Base-by-base conservation (phyloP, 2,797 vertebrate species). In the Rhinophrynus dorsalis region DNA sequence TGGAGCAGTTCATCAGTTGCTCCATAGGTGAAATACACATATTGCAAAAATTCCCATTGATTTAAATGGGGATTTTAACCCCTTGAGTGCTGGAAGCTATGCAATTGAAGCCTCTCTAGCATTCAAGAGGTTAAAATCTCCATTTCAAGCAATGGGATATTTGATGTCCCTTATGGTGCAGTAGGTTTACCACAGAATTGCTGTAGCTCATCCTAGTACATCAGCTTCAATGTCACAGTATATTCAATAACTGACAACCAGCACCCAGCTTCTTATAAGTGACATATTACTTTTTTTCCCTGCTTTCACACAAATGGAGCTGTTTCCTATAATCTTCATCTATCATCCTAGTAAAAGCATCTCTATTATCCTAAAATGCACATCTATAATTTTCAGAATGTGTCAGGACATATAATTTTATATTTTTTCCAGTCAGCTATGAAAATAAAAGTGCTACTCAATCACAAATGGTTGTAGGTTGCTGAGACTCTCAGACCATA, bases 301-400 rank as follows among this genome's bases (percentile, higher is more conserved):
- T 81, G 80, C 76, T 85, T 86, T 74, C 58, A 78, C 77, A 75
- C 74, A 82, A 80, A 74, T 67, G 76, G 73, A 82, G 64, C 68
- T 82, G 44, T 82, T 88, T 82, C 75, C 79, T 81, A n/a, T 77
- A 79, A 81, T 79, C 74, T 75, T 83, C 30, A 1, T 74, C 71
- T 81, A 81, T 85, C 77, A 78, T 86, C 84, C 77, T 77, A 77
- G 75, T 78, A 82, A 86, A 80, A 82, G 78, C 82, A 37, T 79
- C 69, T 75, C 56, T 77, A 6, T 84, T 82, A 77, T 67, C 60
- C 64, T 33, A 78, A 83, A 73, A 69, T 73, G 67, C 50, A 73
- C 30, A 76, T 72, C 42, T 24, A 0, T 79, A 81, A 76, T 77
- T 87, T 85, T 76, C 74, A 71, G 83, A 76, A 74, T 78, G 48